phyloP scores from a whole-genome alignment of 1,140 invertebrate genomes.

The Pseudachorutes palmiensis region DNA sequence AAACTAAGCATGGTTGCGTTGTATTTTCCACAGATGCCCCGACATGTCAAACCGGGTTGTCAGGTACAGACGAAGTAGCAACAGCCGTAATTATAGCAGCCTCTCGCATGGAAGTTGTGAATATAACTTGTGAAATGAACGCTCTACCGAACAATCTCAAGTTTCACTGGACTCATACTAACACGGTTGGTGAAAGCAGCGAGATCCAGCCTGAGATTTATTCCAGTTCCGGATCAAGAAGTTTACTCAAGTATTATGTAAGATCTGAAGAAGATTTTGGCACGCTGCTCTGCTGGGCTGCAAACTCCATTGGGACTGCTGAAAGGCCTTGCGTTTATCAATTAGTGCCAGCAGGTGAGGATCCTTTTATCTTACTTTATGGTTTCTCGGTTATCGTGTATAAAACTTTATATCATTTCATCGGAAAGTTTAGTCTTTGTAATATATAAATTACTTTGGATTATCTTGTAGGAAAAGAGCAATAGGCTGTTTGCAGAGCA shows the following conservation, averaged over 20 bases:
- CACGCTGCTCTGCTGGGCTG: conserved; percentile 43
- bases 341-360: conserved; percentile 37
- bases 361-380: no score
- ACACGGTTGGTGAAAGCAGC: conserved; percentile 37
- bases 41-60: conserved; percentile 41
- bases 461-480: no score
- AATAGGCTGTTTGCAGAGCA: no score
- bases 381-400: no score
- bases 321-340: conserved; percentile 37
- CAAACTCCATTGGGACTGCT: conserved; percentile 30
- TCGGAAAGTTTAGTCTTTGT: no score
- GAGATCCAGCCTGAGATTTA: conserved; percentile 36
- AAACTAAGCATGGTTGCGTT: conserved; percentile 15
- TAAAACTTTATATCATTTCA: no score
- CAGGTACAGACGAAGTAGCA: conserved; percentile 35
- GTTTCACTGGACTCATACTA: conserved; percentile 43
- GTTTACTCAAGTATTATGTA: conserved; percentile 40
- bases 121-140: conserved; percentile 44
- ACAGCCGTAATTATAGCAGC: conserved; percentile 37
- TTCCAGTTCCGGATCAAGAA: conserved; percentile 38
- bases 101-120: conserved; percentile 42
- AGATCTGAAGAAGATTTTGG: conserved; percentile 42
- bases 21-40: conserved; percentile 41
- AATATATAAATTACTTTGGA: no score
- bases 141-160: conserved; percentile 41